A percentile compares a stretch with the other conserved stretches of the same genome.
Evolutionary conservation across 2,797 vertebrate species (phyloP).

Genomic region (Garrulus glandarius): DNA sequence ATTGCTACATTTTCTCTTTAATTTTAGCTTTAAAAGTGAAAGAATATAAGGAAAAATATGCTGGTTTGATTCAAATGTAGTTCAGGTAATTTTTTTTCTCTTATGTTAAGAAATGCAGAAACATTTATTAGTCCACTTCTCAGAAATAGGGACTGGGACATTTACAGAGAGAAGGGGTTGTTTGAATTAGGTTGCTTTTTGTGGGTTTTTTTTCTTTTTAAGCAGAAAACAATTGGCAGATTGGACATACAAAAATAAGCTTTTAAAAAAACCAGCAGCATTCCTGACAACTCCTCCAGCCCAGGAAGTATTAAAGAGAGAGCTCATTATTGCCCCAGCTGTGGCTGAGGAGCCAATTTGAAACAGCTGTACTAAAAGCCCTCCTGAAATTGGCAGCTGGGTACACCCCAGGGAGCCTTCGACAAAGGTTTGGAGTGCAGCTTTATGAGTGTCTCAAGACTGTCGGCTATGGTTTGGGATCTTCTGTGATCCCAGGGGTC

Average conservation of each 20-base stretch:
- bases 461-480: not conserved
- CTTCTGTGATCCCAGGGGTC: rapidly evolving
- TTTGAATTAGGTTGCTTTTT: not conserved
- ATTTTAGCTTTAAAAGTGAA: not conserved
- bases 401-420: rapidly evolving
- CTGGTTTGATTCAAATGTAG: not conserved
- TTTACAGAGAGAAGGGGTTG: not conserved
- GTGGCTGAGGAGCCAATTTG: not conserved
- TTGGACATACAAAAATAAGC: not conserved
- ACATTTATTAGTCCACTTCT: not conserved
- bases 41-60: not conserved
- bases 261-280: not conserved
- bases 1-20: not conserved
- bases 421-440: rapidly evolving
- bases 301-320: not conserved
- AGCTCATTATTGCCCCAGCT: conserved; percentile 4
- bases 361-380: conserved; percentile 7
- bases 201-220: not conserved
- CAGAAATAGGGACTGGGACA: not conserved
- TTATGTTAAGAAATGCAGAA: not conserved
- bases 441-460: rapidly evolving
- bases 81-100: not conserved
- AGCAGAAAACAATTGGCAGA: not conserved
- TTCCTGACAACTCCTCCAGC: not conserved
- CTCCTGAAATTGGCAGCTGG: not conserved